These are phyloP conservation scores for Ictalurus punctatus DNA, from an alignment of 2,113 vertebrate genomes.

Conservation along the genomic window DNA sequence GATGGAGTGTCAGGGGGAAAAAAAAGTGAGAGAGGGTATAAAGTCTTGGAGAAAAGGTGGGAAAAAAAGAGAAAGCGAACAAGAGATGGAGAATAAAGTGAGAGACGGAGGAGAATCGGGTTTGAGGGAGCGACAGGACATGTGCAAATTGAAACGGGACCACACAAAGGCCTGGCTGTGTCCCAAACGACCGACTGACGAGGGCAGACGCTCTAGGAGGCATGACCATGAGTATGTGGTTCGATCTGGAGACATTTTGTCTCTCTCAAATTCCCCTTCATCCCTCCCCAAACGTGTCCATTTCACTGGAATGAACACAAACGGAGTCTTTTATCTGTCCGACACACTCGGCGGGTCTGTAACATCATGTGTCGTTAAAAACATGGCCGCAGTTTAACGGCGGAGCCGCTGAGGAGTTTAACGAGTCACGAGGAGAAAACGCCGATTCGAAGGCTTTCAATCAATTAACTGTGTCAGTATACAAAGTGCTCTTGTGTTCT, in stretches of 20 bases:
- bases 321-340: background rate
- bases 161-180: background rate
- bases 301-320: background rate
- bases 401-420: background rate
- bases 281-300: background rate
- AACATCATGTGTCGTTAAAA: background rate
- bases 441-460: background rate
- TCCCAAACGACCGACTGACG: constrained; percentile 12
- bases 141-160: constrained; percentile 29
- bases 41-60: background rate
- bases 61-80: background rate
- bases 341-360: constrained; percentile 18
- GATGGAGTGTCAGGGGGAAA: background rate
- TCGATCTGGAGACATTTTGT: constrained; percentile 7
- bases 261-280: constrained; percentile 8
- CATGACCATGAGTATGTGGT: background rate
- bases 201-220: background rate
- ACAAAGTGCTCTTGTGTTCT: constrained; percentile 17
- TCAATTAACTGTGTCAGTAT: constrained; percentile 6
- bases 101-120: background rate
- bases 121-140: constrained; percentile 17
- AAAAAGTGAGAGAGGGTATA: background rate
- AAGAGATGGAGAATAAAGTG: background rate
- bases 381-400: background rate
- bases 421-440: constrained; percentile 16